Evolutionary conservation across 2,888 invertebrate genomes (phyloP).

Genomic region (Phorcus lineatus): DNA sequence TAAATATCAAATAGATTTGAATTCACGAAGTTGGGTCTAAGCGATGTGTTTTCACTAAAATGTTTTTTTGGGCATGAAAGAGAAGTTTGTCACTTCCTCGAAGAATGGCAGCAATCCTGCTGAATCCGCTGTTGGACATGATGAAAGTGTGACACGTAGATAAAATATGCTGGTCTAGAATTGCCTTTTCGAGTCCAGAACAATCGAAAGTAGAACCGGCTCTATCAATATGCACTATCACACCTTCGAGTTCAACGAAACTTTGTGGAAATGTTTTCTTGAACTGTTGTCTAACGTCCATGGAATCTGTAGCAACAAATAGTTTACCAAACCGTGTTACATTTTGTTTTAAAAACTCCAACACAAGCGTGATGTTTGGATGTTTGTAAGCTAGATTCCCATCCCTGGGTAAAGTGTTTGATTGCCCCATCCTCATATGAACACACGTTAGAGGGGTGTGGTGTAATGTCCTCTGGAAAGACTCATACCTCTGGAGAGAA

Average conservation of each 20-base stretch:
- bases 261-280: background rate
- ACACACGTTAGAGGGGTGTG: background rate
- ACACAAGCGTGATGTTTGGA: background rate
- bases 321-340: background rate
- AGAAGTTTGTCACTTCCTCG: background rate
- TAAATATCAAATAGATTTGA: too few relatives aligned
- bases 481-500: background rate
- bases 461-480: background rate
- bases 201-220: background rate
- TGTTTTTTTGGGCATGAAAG: background rate
- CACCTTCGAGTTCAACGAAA: background rate
- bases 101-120: background rate
- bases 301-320: background rate
- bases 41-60: too few relatives aligned
- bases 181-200: background rate
- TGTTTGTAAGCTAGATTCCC: background rate
- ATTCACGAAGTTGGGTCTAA: too few relatives aligned
- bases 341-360: background rate
- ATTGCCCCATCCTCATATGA: background rate
- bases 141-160: background rate
- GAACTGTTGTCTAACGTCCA: background rate
- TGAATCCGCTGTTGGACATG: conserved; percentile 1
- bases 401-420: background rate
- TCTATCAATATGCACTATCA: background rate
- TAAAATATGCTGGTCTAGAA: background rate